Base-by-base conservation (phyloP, 2,888 invertebrate species). In the Sphaerolaimus hirsutus region DNA sequence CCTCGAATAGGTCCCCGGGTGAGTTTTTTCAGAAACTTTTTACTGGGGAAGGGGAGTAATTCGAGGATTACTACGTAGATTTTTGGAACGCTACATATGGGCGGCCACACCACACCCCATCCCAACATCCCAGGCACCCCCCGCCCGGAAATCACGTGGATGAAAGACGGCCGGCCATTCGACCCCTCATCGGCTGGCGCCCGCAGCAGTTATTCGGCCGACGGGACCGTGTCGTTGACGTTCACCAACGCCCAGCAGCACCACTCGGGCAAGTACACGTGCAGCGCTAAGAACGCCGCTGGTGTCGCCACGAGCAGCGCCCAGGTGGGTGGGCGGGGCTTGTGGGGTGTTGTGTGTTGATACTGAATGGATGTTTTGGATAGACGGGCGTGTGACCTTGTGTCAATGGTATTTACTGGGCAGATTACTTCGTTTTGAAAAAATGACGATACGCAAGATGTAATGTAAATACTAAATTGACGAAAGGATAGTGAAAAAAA, bases 211-310 rank as follows among this genome's bases (percentile, higher is more conserved):
- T 53, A 52, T 22, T 55, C 72, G 29, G 67, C 68, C 19, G 71
- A 72, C 22, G 79, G 78, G 17, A 68, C 69, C 24, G 72, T 75
- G 32, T 72, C 71, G 48, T 64, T 83, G 43, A 73, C n/a, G 25
- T 19, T 41, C 21, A 41, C 26, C 10, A 26, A 27, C 17, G 40
- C 37, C 12, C 2, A 21, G 12, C 38, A 48, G 0, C 49, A 44
- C 1, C 51, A 52, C 75, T 73, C 76, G 44, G 82, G 82, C 36
- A 72, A 77, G 52, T 83, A 81, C 64, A 77, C 78, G 4, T 80
- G 81, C 55, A 75, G 74, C 12, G 80, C 80, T 12, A 69, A 70
- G 40, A 83, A 82, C 61, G 69, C 73, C 27, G 55, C 53, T 37
- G 61, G 61, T 41, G 55, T 62, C 4, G 62, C 62, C 10, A 61